These are phyloP conservation scores for Cinclus mexicanus DNA, from an alignment of 2,113 vertebrate genomes.

Conservation along the genomic window DNA sequence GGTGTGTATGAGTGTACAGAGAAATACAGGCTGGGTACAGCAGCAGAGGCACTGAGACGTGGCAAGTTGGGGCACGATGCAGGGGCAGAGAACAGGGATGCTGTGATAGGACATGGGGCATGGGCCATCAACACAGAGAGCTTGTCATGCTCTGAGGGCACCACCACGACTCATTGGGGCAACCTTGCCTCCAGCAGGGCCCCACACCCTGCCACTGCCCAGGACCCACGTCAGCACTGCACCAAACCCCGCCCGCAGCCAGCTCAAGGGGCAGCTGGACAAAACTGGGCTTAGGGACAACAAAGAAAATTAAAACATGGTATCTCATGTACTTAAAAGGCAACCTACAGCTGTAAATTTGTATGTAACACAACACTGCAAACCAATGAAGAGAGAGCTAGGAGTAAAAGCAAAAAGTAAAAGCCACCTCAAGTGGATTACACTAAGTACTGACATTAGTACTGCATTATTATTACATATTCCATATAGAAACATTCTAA, in stretches of 20 bases:
- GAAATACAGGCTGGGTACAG: fast-evolving
- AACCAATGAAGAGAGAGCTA: neutral
- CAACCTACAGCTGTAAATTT: neutral
- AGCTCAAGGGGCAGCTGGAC: neutral
- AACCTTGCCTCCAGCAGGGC: neutral
- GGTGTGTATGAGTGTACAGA: neutral
- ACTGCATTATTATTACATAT: neutral
- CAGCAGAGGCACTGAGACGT: neutral
- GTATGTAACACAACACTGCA: neutral
- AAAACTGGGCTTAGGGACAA: neutral
- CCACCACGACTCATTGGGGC: neutral
- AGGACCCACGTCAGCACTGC: fast-evolving
- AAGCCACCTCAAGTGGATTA: neutral
- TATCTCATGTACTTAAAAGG: neutral
- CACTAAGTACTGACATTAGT: neutral
- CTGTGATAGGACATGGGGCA: neutral
- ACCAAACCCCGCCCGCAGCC: fast-evolving
- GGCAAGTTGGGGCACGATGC: fast-evolving
- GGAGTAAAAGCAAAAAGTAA: neutral
- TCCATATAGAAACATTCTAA: neutral
- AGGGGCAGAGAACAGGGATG: fast-evolving
- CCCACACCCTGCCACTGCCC: fast-evolving
- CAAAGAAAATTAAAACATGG: neutral
- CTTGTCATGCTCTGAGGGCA: neutral
- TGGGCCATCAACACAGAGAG: fast-evolving